Evolutionary conservation across 2,113 vertebrate species (phyloP), one percentile per base, ranked within the genome.

Genomic region (Scytalopus superciliaris): DNA sequence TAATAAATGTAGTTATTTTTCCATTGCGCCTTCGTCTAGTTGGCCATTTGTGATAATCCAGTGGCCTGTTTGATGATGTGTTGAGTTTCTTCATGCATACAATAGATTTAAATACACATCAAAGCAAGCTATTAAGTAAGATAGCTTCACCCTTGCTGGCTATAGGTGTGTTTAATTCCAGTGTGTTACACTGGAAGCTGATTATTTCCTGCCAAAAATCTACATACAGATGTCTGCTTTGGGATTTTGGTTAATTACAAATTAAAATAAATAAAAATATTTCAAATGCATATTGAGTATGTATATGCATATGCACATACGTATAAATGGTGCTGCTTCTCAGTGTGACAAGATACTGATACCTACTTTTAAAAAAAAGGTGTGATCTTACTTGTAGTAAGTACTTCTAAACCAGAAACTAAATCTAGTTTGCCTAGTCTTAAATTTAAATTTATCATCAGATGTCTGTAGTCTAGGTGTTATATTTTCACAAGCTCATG

Each of bases 1-100:
- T 98, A 97, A 98, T 97, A 93, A 97, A 91, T 79, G 76, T 97
- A 93, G 64, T 90, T 90, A 90, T 91, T 94, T 87, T 93, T 93
- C 60, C 67, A 2, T 62, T 86, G 72, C 59, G 70, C 28, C 52
- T 97, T 95, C n/a, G 50, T 74, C 84, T 96, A 14, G 40, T 78
- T 75, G 91, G 64, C 79, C 25, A 30, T 82, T 80, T 91, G 50
- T 8, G 10, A 87, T 94, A 91, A 70, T 72, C 50, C n/a, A 53
- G 66, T 79, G 83, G 74, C 59, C 21, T 4, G 13, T 37, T 93
- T 77, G 93, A 64, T 93, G 67, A 62, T 72, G 62, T 79, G 76
- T 77, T 90, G 31, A 23, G 49, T 95, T 97, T 95, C 82, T 95
- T 86, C 59, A n/a, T 62, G 66, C 42, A 60, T 37, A 63, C 25